Evolutionary conservation across 2,113 vertebrate genomes (phyloP).

Genomic region (Tenebrosternarchus preto): DNA sequence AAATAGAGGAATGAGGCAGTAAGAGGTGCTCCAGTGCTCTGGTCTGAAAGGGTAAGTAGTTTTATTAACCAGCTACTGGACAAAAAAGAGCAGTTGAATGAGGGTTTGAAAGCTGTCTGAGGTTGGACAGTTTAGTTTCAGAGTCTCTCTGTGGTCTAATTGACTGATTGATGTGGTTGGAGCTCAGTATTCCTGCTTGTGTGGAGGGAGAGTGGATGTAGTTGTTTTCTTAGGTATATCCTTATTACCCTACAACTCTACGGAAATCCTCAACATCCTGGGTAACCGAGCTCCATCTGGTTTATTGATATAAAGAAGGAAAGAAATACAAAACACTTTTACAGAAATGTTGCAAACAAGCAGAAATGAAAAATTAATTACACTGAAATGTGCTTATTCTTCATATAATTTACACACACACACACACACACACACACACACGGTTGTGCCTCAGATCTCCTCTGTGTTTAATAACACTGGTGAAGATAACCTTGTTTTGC

Average conservation of each 20-base stretch:
- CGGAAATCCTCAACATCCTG: too few species aligned
- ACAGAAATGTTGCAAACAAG: constrained; percentile 24
- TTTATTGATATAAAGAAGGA: too few species aligned
- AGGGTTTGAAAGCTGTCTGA: background rate
- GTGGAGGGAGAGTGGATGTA: too few species aligned
- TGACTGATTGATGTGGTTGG: constrained; percentile 28
- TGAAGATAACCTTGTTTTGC: constrained; percentile 55
- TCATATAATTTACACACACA: constrained; percentile 63
- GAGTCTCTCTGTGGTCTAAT: constrained; percentile 20
- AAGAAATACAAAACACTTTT: constrained; percentile 1
- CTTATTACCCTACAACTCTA: too few species aligned
- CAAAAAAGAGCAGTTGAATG: constrained; percentile 4
- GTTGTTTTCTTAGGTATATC: too few species aligned
- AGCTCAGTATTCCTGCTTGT: background rate
- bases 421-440: too few species aligned
- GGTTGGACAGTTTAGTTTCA: constrained; percentile 6
- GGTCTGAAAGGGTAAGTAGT: constrained; percentile 43
- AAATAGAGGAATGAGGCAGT: constrained; percentile 35
- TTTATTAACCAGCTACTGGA: constrained; percentile 42
- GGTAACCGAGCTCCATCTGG: too few species aligned
- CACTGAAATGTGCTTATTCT: constrained; percentile 65
- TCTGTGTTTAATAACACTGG: constrained; percentile 63
- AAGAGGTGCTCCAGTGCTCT: constrained; percentile 38
- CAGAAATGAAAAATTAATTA: constrained; percentile 65
- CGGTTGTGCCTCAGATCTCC: constrained; percentile 55